Percentiles rank a stretch among this genome's conserved stretches.
Evolutionary conservation across 2,113 vertebrate genomes (phyloP).

Genomic region (Abramis brama): DNA sequence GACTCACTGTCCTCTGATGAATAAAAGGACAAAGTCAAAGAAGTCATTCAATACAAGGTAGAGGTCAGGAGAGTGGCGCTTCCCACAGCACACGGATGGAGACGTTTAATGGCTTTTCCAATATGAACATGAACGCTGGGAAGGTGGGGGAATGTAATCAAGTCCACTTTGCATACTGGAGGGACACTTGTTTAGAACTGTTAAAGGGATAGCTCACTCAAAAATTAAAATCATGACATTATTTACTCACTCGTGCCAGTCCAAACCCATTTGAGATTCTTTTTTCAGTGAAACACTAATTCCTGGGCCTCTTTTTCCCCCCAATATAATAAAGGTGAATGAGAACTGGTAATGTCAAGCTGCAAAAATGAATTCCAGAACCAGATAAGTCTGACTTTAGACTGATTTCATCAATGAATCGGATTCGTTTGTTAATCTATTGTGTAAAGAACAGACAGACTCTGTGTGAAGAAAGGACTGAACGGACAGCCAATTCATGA

Average conservation of each 20-base stretch:
- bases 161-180: constrained; percentile 60
- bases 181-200: constrained; percentile 15
- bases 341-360: background rate
- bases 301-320: background rate
- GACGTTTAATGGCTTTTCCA: constrained; percentile 59
- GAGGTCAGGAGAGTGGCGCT: constrained; percentile 34
- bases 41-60: constrained; percentile 63
- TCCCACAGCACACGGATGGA: background rate
- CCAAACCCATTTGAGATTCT: background rate
- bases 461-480: background rate
- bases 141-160: constrained; percentile 53
- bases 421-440: background rate
- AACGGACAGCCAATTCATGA: background rate
- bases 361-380: background rate
- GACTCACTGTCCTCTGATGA: constrained; percentile 61
- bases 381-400: background rate
- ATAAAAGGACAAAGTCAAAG: constrained; percentile 66
- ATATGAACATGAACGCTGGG: constrained; percentile 56
- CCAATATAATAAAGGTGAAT: background rate
- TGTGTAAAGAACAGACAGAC: background rate
- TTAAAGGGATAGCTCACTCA: background rate
- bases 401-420: background rate
- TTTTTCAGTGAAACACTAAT: background rate
- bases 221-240: background rate
- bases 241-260: background rate